A percentile compares a stretch with the other conserved stretches of the same genome.
phyloP scores from a whole-genome alignment of 2,113 vertebrate genomes.

The Falco punctatus region DNA sequence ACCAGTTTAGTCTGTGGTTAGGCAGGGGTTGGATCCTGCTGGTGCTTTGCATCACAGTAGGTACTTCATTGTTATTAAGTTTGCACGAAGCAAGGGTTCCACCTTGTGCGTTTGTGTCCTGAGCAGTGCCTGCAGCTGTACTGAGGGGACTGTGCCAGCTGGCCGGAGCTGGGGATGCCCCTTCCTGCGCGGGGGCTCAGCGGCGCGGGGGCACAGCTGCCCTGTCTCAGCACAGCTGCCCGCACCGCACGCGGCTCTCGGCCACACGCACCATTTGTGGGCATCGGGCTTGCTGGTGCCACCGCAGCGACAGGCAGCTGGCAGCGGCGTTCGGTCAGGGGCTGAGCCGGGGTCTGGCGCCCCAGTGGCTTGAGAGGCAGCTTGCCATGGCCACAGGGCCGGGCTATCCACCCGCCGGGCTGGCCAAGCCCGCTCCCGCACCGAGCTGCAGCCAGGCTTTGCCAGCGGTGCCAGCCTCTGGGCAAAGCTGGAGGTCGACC shows the following conservation, averaged over 20 bases:
- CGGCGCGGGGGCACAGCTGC: background rate
- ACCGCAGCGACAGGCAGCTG: no score
- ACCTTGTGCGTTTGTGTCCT: rapidly evolving
- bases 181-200: rapidly evolving
- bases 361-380: no score
- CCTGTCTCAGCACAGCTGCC: background rate
- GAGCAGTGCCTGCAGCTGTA: background rate
- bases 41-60: background rate
- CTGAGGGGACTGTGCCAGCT: background rate
- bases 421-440: background rate
- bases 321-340: background rate
- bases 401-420: background rate
- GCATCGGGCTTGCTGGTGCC: no score
- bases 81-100: background rate
- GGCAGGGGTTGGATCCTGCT: background rate
- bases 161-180: background rate
- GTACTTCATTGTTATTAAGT: background rate
- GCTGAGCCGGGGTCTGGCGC: background rate
- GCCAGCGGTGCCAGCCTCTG: background rate
- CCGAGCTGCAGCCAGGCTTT: background rate
- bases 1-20: background rate
- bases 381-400: no score
- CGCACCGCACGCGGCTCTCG: background rate
- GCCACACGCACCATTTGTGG: no score
- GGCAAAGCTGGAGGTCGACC: rapidly evolving